Evolutionary conservation across 2,888 invertebrate genomes (phyloP).

Genomic region (Teleiodes luculella): DNA sequence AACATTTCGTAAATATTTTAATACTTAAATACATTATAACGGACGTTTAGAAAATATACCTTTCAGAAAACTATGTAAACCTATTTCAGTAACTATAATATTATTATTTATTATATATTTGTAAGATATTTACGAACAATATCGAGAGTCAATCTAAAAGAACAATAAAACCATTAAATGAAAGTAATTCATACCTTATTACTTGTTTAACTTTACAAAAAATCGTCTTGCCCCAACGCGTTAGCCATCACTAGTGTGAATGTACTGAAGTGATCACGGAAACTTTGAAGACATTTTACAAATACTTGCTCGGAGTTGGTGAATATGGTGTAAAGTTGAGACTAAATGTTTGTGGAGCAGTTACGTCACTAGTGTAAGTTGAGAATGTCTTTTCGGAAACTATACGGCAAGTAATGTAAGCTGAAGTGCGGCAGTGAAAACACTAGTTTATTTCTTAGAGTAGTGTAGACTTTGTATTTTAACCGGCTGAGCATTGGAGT

Average conservation of each 20-base stretch:
- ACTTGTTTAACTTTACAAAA: too few species aligned
- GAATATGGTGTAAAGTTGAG: constrained; percentile 12
- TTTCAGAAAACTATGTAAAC: too few species aligned
- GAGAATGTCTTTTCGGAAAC: constrained; percentile 11
- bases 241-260: constrained; percentile 16
- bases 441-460: neutral
- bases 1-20: too few species aligned
- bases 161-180: too few species aligned
- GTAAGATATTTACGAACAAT: too few species aligned
- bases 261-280: constrained; percentile 20
- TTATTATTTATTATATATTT: too few species aligned
- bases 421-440: constrained; percentile 4
- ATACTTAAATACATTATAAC: too few species aligned
- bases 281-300: constrained; percentile 24
- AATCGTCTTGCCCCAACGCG: too few species aligned
- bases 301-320: constrained; percentile 8
- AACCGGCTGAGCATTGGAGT: neutral
- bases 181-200: constrained; percentile 28
- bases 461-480: neutral
- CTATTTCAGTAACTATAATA: too few species aligned
- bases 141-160: too few species aligned
- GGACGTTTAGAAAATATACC: too few species aligned
- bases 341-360: constrained; percentile 10
- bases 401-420: constrained; percentile 3
- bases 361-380: constrained; percentile 4